A percentile compares a stretch with the other conserved stretches of the same genome.
These are phyloP conservation scores for Zygothrica quintamaculata DNA, from an alignment of 2,888 invertebrate species.

Conservation along the genomic window DNA sequence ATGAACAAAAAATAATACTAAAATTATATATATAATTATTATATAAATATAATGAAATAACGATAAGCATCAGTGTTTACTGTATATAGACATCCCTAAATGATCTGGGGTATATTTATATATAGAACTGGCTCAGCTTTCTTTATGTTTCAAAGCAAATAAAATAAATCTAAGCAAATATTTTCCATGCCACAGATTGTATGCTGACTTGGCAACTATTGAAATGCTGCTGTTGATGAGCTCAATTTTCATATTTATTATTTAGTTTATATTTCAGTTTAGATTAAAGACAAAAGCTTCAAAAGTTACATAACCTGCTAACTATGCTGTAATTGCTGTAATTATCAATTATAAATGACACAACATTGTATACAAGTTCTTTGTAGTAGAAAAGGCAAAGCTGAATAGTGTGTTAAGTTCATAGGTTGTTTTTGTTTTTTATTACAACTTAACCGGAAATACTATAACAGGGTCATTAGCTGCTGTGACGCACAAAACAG, in stretches of 20 bases:
- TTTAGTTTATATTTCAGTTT: no score
- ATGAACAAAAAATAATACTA: conserved; percentile 7
- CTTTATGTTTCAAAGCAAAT: no score
- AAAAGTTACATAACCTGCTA: background rate
- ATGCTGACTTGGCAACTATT: conserved; percentile 15
- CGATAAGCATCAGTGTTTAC: no score
- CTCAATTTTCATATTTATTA: conserved; percentile 27
- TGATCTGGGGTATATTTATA: no score
- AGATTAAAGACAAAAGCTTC: background rate
- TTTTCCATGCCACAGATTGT: no score
- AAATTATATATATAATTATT: no score
- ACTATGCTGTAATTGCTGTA: conserved; percentile 3
- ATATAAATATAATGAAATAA: no score
- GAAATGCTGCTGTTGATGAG: conserved; percentile 35
- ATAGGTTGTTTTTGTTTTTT: conserved; percentile 20
- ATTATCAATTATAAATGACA: conserved; percentile 8
- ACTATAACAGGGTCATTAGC: conserved; percentile 19
- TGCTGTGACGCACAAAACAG: conserved; percentile 21
- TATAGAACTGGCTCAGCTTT: no score
- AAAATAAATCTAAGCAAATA: no score
- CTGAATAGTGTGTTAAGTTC: conserved; percentile 10
- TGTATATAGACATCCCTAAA: no score
- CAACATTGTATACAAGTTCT: no score
- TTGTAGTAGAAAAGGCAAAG: no score
- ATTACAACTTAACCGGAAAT: conserved; percentile 29